These are phyloP conservation scores for Mythimna pallens DNA, from an alignment of 2,888 invertebrate genomes.

Conservation along the genomic window DNA sequence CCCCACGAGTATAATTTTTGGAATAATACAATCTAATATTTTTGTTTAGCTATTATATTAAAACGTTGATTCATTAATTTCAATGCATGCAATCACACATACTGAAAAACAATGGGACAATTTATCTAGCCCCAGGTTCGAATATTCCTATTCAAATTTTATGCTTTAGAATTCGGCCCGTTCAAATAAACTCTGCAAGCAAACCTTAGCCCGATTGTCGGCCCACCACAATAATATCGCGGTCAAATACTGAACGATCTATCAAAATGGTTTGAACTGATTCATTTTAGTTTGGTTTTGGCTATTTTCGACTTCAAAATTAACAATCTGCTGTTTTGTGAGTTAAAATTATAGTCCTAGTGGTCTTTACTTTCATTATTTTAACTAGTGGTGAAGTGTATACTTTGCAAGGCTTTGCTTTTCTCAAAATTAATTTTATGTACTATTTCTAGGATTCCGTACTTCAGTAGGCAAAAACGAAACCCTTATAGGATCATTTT, in stretches of 20 bases:
- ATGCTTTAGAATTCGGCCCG: not conserved
- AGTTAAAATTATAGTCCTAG: too few relatives aligned
- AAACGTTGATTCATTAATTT: not conserved
- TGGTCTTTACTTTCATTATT: too few relatives aligned
- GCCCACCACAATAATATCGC: conserved; percentile 9
- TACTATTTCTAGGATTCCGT: too few relatives aligned
- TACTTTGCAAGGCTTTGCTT: too few relatives aligned
- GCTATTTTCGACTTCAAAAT: not conserved
- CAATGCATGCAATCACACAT: not conserved
- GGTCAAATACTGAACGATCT: conserved; percentile 14
- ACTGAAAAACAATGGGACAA: not conserved
- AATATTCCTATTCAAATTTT: conserved; percentile 16
- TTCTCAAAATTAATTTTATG: too few relatives aligned
- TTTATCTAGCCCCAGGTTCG: not conserved
- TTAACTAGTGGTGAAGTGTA: too few relatives aligned
- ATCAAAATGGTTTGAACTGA: not conserved
- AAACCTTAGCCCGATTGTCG: not conserved
- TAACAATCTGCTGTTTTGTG: not conserved
- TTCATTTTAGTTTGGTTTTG: not conserved
- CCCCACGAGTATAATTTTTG: too few relatives aligned
- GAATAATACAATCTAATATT: too few relatives aligned
- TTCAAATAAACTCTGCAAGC: conserved; percentile 14
- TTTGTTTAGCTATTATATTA: too few relatives aligned
- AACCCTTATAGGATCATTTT: too few relatives aligned
- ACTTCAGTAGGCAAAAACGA: too few relatives aligned